Evolutionary conservation across 2,888 invertebrate genomes (phyloP), one percentile per base, ranked within the genome.

Genomic region (Sarcophaga caerulescens): DNA sequence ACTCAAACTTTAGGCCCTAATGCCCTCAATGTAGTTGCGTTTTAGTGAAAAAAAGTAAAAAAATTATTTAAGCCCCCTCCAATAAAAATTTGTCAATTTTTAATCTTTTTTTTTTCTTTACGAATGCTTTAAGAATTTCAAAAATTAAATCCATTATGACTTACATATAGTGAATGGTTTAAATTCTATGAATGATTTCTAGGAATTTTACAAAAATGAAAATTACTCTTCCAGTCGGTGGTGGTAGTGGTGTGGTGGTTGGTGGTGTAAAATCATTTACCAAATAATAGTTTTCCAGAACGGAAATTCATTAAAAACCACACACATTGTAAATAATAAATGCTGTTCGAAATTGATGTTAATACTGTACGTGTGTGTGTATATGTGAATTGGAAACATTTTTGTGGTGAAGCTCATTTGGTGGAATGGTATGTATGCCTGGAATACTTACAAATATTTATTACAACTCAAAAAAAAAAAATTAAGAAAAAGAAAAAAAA

Each of bases 221-320:
- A 52, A 14, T 52, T 52, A 52, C 52, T 52, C 12, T 52, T 12
- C 52, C 52, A 52, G 14, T 52, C 17, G 14, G 1, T 52, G 52
- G 4, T 35, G 10, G 35, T 35, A 3, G 35, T 35, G 8, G 8
- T 35, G 35, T 59, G 35, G 35, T 35, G 35, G 2, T 1, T 35
- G 8, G 35, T 35, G 35, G 8, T 35, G 8, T 59, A 71, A 62
- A 68, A 76, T 65, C 73, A 70, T 76, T 73, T 62, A 57, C 60
- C 52, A 62, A 74, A 85, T 81, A 74, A 83, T 66, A 74, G 19
- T 6, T 82, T 70, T 84, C 17, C 74, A 75, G 84, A 84, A 86
- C 84, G 84, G 86, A 84, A 86, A 86, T 84, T 86, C 84, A 84
- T 84, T 84, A 84, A 84, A 86, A 86, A 81, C 86, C 86, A 86